Evolutionary conservation across 2,797 vertebrate species (phyloP), one percentile per base, ranked within the genome.

Genomic region (Distichodus sexfasciatus): DNA sequence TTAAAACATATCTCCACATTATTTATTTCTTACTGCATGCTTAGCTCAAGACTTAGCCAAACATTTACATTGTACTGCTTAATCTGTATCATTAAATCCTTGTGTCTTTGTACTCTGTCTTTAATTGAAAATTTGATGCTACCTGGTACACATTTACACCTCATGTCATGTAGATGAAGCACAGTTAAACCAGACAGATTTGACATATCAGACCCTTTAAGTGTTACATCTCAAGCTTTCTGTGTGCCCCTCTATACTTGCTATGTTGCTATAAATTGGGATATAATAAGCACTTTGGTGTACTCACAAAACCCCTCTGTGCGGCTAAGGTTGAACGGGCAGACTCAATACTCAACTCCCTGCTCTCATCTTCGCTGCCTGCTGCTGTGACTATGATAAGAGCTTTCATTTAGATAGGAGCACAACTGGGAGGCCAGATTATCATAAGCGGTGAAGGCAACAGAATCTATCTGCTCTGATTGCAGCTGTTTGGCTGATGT

Each of bases 331-430:
- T 59, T 59, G 57, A 59, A 59, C 57, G 43, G 57, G 17, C 57
- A 59, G 57, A 21, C 38, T 59, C 23, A 43, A 43, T 59, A 59
- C 57, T 38, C 57, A 59, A 59, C 36, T 59, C 57, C 57, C 57
- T 59, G 57, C 57, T 59, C 57, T 41, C 57, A 59, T 59, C 57
- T 59, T 19, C 6, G n/a, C 36, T n/a, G 57, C 36, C 57, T 59
- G 36, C 57, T 59, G 57, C 57, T 59, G 57, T 41, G 28, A 28
- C 57, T 43, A 59, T 17, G 57, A 59, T 59, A 59, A 59, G 36
- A 59, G 57, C 57, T 43, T 59, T 59, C 57, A 59, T 59, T 59
- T 59, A 59, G 57, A 59, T 59, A 59, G 57, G 38, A 59, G 38
- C 36, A 59, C 57, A 59, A 41, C 57, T 59, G 57, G 57, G 57